Evolutionary conservation across 2,113 vertebrate genomes (phyloP).

Genomic region (Ciconia stormi): DNA sequence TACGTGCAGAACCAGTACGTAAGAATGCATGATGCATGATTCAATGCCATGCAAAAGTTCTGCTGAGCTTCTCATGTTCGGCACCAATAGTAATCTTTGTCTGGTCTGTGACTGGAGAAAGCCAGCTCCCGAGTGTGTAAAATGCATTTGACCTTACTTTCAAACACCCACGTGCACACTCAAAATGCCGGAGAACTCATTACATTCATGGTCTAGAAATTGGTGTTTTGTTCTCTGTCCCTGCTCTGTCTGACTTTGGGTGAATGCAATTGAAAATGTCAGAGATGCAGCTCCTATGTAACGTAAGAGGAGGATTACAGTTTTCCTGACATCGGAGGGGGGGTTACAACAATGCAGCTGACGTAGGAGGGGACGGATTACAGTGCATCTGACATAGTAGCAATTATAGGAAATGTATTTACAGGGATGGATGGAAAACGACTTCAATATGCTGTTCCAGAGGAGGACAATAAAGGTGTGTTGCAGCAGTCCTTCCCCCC

Average conservation of each 20-base stretch:
- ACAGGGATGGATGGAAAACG: constrained; percentile 9
- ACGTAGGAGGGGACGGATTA: constrained; percentile 41
- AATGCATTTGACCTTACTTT: neutral
- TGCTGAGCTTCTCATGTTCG: neutral
- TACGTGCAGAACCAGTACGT: neutral
- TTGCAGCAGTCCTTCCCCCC: neutral
- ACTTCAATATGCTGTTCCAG: constrained; percentile 20
- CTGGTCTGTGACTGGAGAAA: neutral
- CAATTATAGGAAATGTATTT: constrained; percentile 51
- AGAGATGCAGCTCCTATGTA: constrained; percentile 17
- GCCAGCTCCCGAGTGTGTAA: neutral
- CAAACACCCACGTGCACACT: neutral
- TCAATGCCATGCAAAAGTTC: constrained; percentile 2
- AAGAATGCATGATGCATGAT: neutral
- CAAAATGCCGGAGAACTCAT: neutral
- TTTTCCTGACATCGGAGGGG: constrained; percentile 15
- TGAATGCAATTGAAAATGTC: constrained; percentile 24
- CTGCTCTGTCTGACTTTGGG: neutral
- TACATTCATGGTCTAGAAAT: neutral
- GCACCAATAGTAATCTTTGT: neutral
- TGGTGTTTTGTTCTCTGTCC: neutral
- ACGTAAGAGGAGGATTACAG: constrained; percentile 41
- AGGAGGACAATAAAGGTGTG: constrained; percentile 56
- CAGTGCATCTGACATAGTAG: constrained; percentile 47
- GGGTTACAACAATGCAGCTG: constrained; percentile 60